Conservation (phyloP, 2,797 vertebrate genomes). For the Alca torda region DNA sequence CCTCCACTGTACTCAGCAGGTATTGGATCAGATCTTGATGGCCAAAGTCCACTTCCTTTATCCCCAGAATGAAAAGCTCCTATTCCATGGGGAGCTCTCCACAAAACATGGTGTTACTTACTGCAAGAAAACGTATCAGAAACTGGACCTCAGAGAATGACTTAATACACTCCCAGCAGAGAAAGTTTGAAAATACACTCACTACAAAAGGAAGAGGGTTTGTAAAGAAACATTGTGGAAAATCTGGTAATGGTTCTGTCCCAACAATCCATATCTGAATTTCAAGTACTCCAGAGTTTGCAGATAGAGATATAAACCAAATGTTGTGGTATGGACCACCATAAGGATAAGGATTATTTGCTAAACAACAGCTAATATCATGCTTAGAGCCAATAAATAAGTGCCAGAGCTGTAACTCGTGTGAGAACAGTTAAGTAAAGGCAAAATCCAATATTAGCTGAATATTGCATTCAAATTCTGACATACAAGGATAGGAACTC, state of each 20-base stretch:
- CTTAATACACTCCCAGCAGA: not conserved
- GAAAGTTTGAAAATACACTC: not conserved
- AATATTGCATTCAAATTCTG: conserved; percentile 43
- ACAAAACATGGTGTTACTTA: not conserved
- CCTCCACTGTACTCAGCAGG: not conserved
- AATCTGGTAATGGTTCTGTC: not conserved
- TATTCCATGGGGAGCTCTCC: not conserved
- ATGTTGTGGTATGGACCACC: not conserved
- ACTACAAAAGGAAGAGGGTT: not conserved
- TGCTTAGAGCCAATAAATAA: conserved; percentile 17
- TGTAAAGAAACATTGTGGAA: not conserved
- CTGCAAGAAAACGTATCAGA: not conserved
- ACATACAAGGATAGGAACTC: conserved; percentile 50
- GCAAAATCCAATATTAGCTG: conserved; percentile 30
- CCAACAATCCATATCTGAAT: not conserved
- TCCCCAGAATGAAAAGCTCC: not conserved
- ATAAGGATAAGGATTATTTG: not conserved
- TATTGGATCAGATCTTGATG: not conserved
- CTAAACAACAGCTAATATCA: not conserved
- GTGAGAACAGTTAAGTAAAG: conserved; percentile 9
- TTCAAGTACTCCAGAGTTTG: not conserved
- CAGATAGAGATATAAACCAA: not conserved
- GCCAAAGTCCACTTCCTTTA: not conserved
- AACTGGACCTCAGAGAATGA: not conserved
- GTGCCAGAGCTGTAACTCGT: not conserved